Base-by-base conservation (phyloP, 2,888 invertebrate species). In the Pollenia angustigena region DNA sequence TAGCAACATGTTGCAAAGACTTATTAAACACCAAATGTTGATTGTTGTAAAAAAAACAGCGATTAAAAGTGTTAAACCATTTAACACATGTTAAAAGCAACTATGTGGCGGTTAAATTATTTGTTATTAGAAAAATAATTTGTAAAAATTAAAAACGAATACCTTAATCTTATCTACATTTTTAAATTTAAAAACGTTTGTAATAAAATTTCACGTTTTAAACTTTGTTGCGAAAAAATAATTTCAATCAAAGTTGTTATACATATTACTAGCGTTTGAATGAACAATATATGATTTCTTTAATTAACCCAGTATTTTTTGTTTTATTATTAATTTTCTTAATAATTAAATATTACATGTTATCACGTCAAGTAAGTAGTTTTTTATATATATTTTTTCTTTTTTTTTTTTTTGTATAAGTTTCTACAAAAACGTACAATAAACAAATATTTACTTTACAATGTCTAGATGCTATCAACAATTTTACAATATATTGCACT, bases 391-490 rank as follows among this genome's bases (percentile, higher is more conserved):
- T 18, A 1, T 18, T 18, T 50, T 42, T 4, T 40, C 50, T 81
- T 50, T 40, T 52, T 32, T 14, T 81, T 16, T 23, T 52, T 12
- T 46, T 52, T 14, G 1, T 7, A 64, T 4, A 42, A 23, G 42
- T 60, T 75, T 68, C 14, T 66, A 40, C 42, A 78, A 42, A 64
- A 11, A 6, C 32, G 32, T 6, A 32, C 4, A 40, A 56, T 40
- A 66, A 69, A 69, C 82, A 40, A 52, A 78, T 81, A 82, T 82
- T 62, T 75, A 58, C 79, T 86, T 85, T 82, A 86, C 79, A 71
- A 72, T 75, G 76, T 76, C 18, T 76, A 64, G 80, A 86, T 86
- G 44, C 72, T 83, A 86, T 86, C 83, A 86, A 48, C 56, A 44
- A 40, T 32, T 72, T 58, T 46, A 52, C 66, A 71, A 62, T 58